These are phyloP conservation scores for Pseudanteris insignis DNA, from an alignment of 2,888 invertebrate genomes.

Conservation along the genomic window DNA sequence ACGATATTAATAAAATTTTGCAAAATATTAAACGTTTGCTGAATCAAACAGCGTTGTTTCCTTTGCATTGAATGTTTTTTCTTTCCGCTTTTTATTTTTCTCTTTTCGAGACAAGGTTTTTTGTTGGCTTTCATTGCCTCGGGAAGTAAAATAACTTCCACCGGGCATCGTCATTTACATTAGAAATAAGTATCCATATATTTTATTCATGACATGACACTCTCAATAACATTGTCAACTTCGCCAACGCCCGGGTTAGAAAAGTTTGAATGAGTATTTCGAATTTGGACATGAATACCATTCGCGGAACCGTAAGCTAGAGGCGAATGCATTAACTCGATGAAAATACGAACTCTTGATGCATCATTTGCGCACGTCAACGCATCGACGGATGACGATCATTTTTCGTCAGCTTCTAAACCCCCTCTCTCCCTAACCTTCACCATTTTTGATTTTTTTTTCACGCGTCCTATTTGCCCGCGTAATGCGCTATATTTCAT, in stretches of 20 bases:
- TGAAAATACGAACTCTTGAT: slow-evolving; percentile 28
- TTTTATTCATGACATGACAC: slow-evolving; percentile 43
- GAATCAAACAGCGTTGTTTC: slow-evolving; percentile 20
- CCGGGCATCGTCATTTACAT: slow-evolving; percentile 42
- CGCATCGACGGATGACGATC: slow-evolving; percentile 38
- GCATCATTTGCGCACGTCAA: slow-evolving; percentile 26
- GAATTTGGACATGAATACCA: slow-evolving; percentile 38
- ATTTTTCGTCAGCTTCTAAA: slow-evolving; percentile 28
- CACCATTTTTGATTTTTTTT: background rate
- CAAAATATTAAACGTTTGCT: slow-evolving; percentile 25
- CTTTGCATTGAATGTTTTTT: background rate
- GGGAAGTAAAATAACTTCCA: slow-evolving; percentile 39
- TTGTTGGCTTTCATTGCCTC: slow-evolving; percentile 26
- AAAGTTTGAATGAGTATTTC: slow-evolving; percentile 45
- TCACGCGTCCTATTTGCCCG: slow-evolving; percentile 11
- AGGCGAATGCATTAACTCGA: slow-evolving; percentile 36
- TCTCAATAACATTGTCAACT: slow-evolving; percentile 44
- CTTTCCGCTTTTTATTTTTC: too few relatives aligned
- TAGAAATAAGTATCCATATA: slow-evolving; percentile 39
- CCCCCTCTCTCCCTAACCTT: background rate
- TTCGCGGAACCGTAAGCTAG: slow-evolving; percentile 28
- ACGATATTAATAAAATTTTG: slow-evolving; percentile 11
- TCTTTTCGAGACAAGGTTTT: slow-evolving; percentile 7
- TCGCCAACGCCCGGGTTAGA: slow-evolving; percentile 35
- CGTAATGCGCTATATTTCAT: slow-evolving; percentile 19